A percentile compares a stretch with the other conserved stretches of the same genome.
phyloP scores from a whole-genome alignment of 1,140 invertebrate species.

The Drosophila nannoptera region DNA sequence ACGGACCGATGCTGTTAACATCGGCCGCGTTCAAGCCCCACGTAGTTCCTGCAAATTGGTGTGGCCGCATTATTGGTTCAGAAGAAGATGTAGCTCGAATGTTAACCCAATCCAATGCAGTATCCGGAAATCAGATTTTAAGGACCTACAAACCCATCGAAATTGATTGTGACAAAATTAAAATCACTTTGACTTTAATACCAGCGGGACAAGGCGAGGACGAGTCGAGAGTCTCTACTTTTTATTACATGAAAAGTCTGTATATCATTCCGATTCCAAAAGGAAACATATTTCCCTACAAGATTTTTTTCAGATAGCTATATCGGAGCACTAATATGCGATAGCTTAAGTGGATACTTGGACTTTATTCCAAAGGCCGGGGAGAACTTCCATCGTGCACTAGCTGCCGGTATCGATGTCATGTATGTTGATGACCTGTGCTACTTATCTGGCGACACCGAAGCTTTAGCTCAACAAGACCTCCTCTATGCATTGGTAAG shows the following conservation, averaged over 20 bases:
- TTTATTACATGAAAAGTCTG: conserved; percentile 46
- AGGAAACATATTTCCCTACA: background rate
- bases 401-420: conserved; percentile 48
- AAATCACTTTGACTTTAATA: conserved; percentile 38
- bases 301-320: conserved; percentile 26
- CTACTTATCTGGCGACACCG: background rate
- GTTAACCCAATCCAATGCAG: background rate
- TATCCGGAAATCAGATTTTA: conserved; percentile 7
- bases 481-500: conserved; percentile 38
- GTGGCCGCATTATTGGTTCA: conserved; percentile 35
- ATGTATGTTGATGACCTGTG: conserved; percentile 47
- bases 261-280: conserved; percentile 1
- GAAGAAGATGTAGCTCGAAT: conserved; percentile 12
- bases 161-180: conserved; percentile 1
- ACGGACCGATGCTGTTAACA: conserved; percentile 46
- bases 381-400: conserved; percentile 15
- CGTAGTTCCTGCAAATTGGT: conserved; percentile 33
- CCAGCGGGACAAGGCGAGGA: conserved; percentile 19
- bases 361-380: conserved; percentile 52
- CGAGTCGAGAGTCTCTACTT: background rate
- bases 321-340: conserved; percentile 36
- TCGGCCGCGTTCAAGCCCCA: conserved; percentile 45
- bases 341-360: conserved; percentile 31
- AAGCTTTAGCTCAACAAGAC: conserved; percentile 20
- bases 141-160: conserved; percentile 14